These are phyloP conservation scores for Antitype chi DNA, from an alignment of 2,888 invertebrate species.

Conservation along the genomic window DNA sequence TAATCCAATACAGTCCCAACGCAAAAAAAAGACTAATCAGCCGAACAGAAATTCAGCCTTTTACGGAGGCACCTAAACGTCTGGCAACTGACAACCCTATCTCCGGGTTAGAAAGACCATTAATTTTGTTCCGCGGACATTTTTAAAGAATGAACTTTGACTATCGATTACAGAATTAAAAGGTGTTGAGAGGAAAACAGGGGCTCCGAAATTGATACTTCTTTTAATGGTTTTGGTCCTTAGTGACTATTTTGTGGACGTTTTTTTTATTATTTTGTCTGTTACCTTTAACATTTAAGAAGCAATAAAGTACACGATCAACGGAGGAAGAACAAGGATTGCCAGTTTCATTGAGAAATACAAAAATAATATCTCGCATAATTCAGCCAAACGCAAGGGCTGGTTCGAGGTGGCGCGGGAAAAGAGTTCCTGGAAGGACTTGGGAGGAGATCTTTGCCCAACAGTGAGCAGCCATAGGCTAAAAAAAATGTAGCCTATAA, in stretches of 20 bases:
- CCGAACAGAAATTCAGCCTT: not conserved
- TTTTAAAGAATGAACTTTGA: conserved; percentile 58
- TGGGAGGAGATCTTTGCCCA: too few species aligned
- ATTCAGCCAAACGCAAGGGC: too few species aligned
- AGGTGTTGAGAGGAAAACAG: conserved; percentile 45
- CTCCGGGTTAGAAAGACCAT: conserved; percentile 36
- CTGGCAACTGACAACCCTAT: conserved; percentile 33
- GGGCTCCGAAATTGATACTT: conserved; percentile 53
- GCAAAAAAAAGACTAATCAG: not conserved
- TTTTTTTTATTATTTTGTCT: conserved; percentile 3
- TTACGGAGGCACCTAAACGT: not conserved
- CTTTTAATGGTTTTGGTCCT: conserved; percentile 41
- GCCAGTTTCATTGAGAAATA: not conserved
- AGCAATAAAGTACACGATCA: not conserved
- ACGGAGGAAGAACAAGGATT: not conserved
- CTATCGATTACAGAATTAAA: conserved; percentile 61
- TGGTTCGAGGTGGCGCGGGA: too few species aligned
- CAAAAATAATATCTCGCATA: too few species aligned
- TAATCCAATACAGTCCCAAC: not conserved
- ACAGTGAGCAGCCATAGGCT: too few species aligned
- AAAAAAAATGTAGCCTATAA: too few species aligned
- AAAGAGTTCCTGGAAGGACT: too few species aligned
- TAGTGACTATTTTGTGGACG: conserved; percentile 19
- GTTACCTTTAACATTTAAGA: conserved; percentile 17
- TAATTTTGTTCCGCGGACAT: conserved; percentile 53